Percentiles rank a stretch among this genome's conserved stretches.
These are phyloP conservation scores for Apostichopus parvimensis DNA, from an alignment of 35 echinoderm and acorn worm genomes.

Conservation along the genomic window DNA sequence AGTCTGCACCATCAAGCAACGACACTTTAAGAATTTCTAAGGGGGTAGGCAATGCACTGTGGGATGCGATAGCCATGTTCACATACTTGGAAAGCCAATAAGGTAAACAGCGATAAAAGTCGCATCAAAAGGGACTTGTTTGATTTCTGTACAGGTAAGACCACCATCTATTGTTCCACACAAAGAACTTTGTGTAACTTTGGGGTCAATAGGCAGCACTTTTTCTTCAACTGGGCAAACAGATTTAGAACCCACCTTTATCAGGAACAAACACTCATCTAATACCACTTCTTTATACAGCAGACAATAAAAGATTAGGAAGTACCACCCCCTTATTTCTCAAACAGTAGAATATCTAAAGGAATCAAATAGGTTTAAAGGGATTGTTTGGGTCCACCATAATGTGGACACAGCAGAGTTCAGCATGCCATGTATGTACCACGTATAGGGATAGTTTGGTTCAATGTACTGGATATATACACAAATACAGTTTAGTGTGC, in stretches of 20 bases:
- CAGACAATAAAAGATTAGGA: constrained; percentile 40
- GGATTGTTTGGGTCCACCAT: neutral
- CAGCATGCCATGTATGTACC: too few species aligned
- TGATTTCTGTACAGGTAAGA: neutral
- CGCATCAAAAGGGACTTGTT: neutral
- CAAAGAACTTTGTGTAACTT: constrained; percentile 33
- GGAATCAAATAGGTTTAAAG: neutral
- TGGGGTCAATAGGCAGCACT: constrained; percentile 11
- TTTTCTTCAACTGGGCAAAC: constrained; percentile 1
- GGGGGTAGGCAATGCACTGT: neutral
- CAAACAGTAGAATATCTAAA: neutral
- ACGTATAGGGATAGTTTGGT: too few species aligned
- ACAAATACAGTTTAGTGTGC: too few species aligned
- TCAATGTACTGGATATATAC: too few species aligned
- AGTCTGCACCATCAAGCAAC: neutral
- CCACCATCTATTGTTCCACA: neutral
- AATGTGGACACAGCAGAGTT: too few species aligned
- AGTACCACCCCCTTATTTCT: constrained; percentile 1
- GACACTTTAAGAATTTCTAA: neutral
- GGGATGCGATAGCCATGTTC: neutral
- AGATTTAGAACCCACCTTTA: constrained; percentile 11
- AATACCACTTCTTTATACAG: constrained; percentile 11
- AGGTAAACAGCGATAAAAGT: constrained; percentile 2
- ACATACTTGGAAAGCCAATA: neutral
- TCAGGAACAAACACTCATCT: constrained; percentile 15